Conservation (phyloP, 1,140 invertebrate species). For the Tetranychus cinnabarinus region DNA sequence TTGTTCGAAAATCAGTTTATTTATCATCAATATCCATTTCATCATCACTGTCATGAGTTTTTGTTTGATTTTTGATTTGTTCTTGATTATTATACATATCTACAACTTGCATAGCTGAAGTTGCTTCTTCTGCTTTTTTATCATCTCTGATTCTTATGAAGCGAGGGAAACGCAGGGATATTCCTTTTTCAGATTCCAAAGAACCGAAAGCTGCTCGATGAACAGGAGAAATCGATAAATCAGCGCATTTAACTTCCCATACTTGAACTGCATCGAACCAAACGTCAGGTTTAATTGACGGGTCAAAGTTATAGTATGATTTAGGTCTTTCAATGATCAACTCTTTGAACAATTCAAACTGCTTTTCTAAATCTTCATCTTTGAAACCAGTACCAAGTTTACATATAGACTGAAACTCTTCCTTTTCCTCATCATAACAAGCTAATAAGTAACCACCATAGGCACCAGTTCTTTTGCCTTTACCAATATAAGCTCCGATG, state of each 20-base stretch:
- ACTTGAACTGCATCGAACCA: slow-evolving; percentile 81
- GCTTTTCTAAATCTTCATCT: slow-evolving; percentile 60
- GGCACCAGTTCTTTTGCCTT: slow-evolving; percentile 73
- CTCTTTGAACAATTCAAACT: slow-evolving; percentile 47
- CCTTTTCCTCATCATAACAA: slow-evolving; percentile 78
- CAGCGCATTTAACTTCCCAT: slow-evolving; percentile 97
- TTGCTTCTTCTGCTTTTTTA: slow-evolving; percentile 76
- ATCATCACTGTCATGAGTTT: neutral
- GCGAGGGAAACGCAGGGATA: slow-evolving; percentile 84
- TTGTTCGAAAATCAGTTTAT: too few species aligned
- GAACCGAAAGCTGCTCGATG: slow-evolving; percentile 72
- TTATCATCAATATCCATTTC: neutral
- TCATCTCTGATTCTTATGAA: slow-evolving; percentile 81
- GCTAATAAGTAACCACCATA: slow-evolving; percentile 92
- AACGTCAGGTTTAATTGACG: slow-evolving; percentile 53
- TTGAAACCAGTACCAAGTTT: slow-evolving; percentile 94
- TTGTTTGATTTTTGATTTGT: slow-evolving; percentile 1
- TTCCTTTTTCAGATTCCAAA: slow-evolving; percentile 73
- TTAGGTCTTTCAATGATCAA: slow-evolving; percentile 47
- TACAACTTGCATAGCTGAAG: slow-evolving; percentile 59
- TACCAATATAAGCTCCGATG: slow-evolving; percentile 78
- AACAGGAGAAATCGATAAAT: slow-evolving; percentile 84
- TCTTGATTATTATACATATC: slow-evolving; percentile 69
- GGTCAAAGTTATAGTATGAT: slow-evolving; percentile 64
- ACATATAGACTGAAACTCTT: slow-evolving; percentile 78